Base-by-base conservation (phyloP, 2,888 invertebrate species). In the Thera obeliscata region DNA sequence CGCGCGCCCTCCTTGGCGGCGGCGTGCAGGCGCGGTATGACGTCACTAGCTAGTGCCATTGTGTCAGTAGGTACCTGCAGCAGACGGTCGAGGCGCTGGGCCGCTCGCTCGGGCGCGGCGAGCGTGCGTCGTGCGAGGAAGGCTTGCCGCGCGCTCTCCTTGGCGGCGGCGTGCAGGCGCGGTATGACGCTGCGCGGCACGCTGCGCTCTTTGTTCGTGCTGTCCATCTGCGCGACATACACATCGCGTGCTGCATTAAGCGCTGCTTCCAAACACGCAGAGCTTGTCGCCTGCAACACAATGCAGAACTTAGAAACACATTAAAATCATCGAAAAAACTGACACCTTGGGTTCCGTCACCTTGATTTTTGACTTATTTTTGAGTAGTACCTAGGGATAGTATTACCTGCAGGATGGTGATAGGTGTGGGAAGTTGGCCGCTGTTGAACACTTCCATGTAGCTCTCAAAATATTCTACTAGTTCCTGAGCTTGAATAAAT, bases 401-500 rank as follows among this genome's bases (percentile, higher is more conserved):
- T 9, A 12, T 36, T 56, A 41, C 38, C 56, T 56, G 11, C 9
- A 57, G 33, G 2, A 99, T 98, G 72, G 98, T 97, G 88, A 98
- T 98, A 2, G 98, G 98, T 89, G 98, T 98, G 0, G 99, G 98
- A 73, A 99, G 91, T 82, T 98, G 97, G 84, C 98, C 97, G 61
- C 98, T 98, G 89, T 97, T 97, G 88, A 98, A 99, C 78, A 98
- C 97, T 84, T 96, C 96, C 86, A 98, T 97, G 84, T 99, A 99
- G 22, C 97, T 97, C 86, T 97, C 97, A 90, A 98, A 98, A 91
- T 98, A 99, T 98, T 71, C 97, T 95, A 35, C 97, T 97, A 79
- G 96, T 97, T 22, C 73, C 46, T 66, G 69, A 8, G 67, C 35
- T 38, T 67, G 64, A 9, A 99, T 96, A 76, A 96, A 95, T 79